These are phyloP conservation scores for Lytechinus pictus DNA, from an alignment of 35 echinoderm and acorn worm genomes.

Conservation along the genomic window DNA sequence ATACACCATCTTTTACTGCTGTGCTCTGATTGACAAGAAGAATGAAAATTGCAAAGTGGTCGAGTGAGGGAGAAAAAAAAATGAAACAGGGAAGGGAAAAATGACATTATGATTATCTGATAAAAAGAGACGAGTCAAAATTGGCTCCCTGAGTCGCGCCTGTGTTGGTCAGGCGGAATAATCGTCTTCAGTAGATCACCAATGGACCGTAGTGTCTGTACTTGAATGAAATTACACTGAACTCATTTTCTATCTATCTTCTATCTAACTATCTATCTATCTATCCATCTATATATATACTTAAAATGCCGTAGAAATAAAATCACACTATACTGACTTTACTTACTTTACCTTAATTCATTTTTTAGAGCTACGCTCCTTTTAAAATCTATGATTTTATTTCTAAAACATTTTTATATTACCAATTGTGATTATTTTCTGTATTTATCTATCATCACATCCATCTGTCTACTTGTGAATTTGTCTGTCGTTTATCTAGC, in stretches of 20 bases:
- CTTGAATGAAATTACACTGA: background rate
- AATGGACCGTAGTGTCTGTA: background rate
- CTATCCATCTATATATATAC: too few relatives aligned
- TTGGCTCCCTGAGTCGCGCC: background rate
- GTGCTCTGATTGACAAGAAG: background rate
- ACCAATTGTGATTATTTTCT: too few relatives aligned
- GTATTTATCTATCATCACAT: too few relatives aligned
- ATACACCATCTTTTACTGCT: background rate
- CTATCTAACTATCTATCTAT: background rate
- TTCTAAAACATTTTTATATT: too few relatives aligned
- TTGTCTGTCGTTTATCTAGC: too few relatives aligned
- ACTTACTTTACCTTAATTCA: too few relatives aligned
- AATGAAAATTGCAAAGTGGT: background rate
- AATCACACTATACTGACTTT: too few relatives aligned
- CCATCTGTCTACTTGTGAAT: too few relatives aligned
- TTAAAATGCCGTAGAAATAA: too few relatives aligned
- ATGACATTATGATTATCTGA: background rate
- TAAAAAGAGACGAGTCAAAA: background rate
- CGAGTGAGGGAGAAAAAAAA: background rate
- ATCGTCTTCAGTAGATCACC: background rate
- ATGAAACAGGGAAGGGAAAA: background rate
- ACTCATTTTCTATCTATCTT: background rate
- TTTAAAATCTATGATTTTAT: too few relatives aligned
- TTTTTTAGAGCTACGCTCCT: too few relatives aligned
- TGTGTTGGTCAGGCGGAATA: background rate